Base-by-base conservation (phyloP, 1,140 invertebrate species). In the Drosophila willistoni region DNA sequence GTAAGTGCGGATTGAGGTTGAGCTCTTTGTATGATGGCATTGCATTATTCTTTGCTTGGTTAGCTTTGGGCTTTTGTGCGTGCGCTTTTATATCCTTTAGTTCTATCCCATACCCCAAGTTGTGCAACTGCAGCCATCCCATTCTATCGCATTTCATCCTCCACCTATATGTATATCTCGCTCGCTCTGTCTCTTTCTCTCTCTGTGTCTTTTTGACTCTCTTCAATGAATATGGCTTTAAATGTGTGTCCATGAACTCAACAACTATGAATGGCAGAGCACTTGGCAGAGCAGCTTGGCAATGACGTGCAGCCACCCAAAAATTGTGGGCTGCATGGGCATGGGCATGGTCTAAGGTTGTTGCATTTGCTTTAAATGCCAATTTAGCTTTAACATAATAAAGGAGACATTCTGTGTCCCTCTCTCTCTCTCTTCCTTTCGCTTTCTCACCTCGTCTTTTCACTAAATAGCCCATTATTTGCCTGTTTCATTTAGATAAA, bases 171-270 rank as follows among this genome's bases (percentile, higher is more conserved):
- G 4, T 33, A 25, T 12, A 3, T 2, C 13, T 33, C 13, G 14
- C 4, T n/a, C 1, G 7, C 54, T 56, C 25, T 33, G 29, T 14
- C 29, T 56, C n/a, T 56, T n/a, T 14, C 7, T 14, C 25, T 33
- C 55, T 19, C 14, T 34, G 25, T 3, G 19, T 59, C 29, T 29
- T 29, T 7, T 29, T 7, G 29, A 29, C 55, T 57, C 29, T 29
- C 83, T 86, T 86, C 83, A 86, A 86, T 86, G 83, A 86, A 87
- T 77, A 78, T 62, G 36, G 66, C 19, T 29, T 29, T 29, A 29
- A 29, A 29, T 51, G 9, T 19, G 44, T 62, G 81, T 77, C 83
- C 83, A 76, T 86, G 83, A 86, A 86, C 83, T 86, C 82, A 78
- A 71, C 68, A 64, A 64, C 59, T 57, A 68, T 64, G 64, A 51